These are phyloP conservation scores for Psilopogon haemacephalus DNA, from an alignment of 2,113 vertebrate species.

Conservation along the genomic window DNA sequence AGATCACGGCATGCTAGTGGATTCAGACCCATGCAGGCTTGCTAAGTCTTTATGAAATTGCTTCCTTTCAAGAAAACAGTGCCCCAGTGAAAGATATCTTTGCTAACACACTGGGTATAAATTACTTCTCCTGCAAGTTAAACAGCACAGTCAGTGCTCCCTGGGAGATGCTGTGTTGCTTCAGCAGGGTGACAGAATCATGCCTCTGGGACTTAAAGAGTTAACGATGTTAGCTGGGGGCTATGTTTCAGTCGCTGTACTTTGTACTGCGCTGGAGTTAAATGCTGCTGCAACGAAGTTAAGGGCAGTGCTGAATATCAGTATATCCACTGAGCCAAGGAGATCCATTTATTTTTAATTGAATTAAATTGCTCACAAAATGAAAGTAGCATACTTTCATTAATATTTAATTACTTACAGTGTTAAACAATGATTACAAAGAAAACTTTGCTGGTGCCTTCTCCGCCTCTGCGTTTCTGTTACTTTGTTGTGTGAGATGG, in stretches of 20 bases:
- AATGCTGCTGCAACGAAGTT: slow-evolving; percentile 68
- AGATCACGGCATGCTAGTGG: slow-evolving; percentile 36
- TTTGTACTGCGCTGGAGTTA: slow-evolving; percentile 62
- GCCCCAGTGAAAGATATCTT: slow-evolving; percentile 62
- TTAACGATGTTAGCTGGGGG: slow-evolving; percentile 54
- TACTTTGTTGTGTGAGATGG: slow-evolving; percentile 38
- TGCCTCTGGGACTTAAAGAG: slow-evolving; percentile 49
- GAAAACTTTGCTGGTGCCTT: slow-evolving; percentile 75
- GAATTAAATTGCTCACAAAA: slow-evolving; percentile 87
- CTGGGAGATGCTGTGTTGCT: slow-evolving; percentile 15
- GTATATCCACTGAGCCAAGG: slow-evolving; percentile 79
- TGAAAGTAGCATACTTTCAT: slow-evolving; percentile 83
- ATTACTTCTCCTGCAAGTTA: slow-evolving; percentile 37
- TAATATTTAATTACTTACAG: slow-evolving; percentile 83
- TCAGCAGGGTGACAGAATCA: slow-evolving; percentile 46
- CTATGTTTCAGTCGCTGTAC: slow-evolving; percentile 35
- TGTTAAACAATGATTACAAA: slow-evolving; percentile 83
- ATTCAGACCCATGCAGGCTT: slow-evolving; percentile 39
- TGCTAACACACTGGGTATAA: slow-evolving; percentile 47
- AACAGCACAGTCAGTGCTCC: slow-evolving; percentile 29
- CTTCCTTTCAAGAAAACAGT: slow-evolving; percentile 62
- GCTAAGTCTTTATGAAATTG: slow-evolving; percentile 61
- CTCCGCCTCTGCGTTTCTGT: slow-evolving; percentile 57
- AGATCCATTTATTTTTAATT: slow-evolving; percentile 87
- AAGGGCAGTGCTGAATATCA: slow-evolving; percentile 72